These are phyloP conservation scores for Grantiella picta DNA, from an alignment of 2,113 vertebrate genomes.

Conservation along the genomic window DNA sequence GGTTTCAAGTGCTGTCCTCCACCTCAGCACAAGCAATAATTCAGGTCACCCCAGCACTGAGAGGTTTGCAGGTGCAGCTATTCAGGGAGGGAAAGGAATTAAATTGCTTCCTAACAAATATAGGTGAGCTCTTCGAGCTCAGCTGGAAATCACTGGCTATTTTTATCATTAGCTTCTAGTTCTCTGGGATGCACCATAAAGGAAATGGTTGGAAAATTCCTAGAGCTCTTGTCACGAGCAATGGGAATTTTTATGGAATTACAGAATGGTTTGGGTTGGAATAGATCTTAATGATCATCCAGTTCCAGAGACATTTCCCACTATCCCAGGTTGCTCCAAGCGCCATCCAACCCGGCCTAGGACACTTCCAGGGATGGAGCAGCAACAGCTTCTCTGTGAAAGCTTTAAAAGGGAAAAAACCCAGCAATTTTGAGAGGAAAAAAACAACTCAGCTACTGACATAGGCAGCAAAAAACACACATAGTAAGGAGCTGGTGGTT, in stretches of 20 bases:
- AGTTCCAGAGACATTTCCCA: neutral
- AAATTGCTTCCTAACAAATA: neutral
- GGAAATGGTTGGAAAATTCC: neutral
- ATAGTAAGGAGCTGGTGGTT: neutral
- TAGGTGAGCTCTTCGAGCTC: neutral
- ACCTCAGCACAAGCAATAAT: neutral
- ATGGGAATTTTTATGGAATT: neutral
- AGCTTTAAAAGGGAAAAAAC: neutral
- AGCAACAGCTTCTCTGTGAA: neutral
- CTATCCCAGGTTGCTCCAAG: neutral
- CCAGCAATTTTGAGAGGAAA: fast-evolving
- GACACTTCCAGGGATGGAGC: neutral
- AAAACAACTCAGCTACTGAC: neutral
- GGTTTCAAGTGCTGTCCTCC: neutral
- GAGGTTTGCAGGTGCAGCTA: neutral
- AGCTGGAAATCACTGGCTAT: neutral
- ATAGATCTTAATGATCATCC: neutral
- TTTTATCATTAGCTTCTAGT: neutral
- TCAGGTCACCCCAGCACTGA: neutral
- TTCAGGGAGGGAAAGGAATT: neutral
- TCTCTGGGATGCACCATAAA: neutral
- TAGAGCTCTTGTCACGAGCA: neutral
- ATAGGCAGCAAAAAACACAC: fast-evolving
- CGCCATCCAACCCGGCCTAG: fast-evolving
- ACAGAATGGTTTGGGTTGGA: neutral